Evolutionary conservation across 1,140 invertebrate genomes (phyloP).

Genomic region (Eumeta japonica): DNA sequence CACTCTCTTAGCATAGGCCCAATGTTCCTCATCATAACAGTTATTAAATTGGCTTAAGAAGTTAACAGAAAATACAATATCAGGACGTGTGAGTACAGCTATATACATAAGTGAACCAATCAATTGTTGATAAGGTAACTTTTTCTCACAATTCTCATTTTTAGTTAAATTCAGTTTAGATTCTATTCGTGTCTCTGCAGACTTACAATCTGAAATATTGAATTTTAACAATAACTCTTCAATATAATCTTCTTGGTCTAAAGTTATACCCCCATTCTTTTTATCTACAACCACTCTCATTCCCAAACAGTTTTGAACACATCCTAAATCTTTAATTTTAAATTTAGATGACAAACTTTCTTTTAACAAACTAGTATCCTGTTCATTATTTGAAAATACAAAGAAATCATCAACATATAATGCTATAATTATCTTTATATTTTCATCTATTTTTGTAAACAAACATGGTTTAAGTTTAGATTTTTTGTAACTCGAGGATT

Average conservation of each 20-base stretch:
- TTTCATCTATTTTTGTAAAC: conserved; percentile 11
- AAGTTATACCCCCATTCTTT: too few relatives aligned
- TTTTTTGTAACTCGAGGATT: conserved; percentile 9
- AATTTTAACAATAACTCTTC: conserved; percentile 15
- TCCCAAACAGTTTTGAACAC: too few relatives aligned
- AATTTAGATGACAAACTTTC: conserved; percentile 8
- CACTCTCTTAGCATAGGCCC: conserved; percentile 14
- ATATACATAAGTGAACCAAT: too few relatives aligned
- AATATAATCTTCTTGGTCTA: conserved; percentile 17
- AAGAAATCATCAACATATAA: too few relatives aligned
- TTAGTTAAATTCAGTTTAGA: too few relatives aligned
- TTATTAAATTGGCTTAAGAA: conserved; percentile 16
- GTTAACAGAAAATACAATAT: conserved; percentile 27
- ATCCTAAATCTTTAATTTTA: too few relatives aligned
- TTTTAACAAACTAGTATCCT: conserved; percentile 4
- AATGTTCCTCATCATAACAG: conserved; percentile 13
- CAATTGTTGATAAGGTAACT: too few relatives aligned
- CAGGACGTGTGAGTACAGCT: conserved; percentile 28
- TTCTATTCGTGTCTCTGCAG: too few relatives aligned
- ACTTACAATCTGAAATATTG: too few relatives aligned
- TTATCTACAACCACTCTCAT: too few relatives aligned
- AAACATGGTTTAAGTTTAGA: conserved; percentile 10
- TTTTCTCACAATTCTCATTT: too few relatives aligned
- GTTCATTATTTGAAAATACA: too few relatives aligned
- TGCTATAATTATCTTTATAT: conserved; percentile 11